A percentile compares a stretch with the other conserved stretches of the same genome.
These are phyloP conservation scores for Gymnobelideus leadbeateri DNA, from an alignment of 2,113 vertebrate species.

Conservation along the genomic window DNA sequence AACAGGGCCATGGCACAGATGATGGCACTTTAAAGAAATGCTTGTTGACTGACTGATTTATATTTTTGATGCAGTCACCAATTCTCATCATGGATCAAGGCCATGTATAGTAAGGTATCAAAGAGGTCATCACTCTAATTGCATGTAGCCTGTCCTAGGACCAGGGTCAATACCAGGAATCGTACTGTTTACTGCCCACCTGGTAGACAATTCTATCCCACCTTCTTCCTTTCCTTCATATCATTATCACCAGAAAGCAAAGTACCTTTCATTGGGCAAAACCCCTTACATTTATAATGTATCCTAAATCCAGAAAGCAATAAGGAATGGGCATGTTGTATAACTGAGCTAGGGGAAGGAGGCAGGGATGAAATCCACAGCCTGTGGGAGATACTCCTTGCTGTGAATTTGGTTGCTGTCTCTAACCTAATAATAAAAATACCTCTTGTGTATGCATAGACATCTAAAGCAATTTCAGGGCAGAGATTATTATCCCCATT, in stretches of 20 bases:
- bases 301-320: neutral
- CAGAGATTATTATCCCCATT: neutral
- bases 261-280: neutral
- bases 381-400: neutral
- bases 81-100: neutral
- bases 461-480: neutral
- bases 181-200: neutral
- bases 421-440: neutral
- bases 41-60: no score
- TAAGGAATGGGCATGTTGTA: neutral
- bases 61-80: neutral
- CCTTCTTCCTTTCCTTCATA: neutral
- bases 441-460: neutral
- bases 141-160: neutral
- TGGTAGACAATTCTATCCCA: neutral
- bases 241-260: neutral
- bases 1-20: neutral
- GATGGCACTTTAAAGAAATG: neutral
- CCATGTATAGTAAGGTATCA: neutral
- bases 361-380: neutral
- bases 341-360: neutral
- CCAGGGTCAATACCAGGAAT: neutral
- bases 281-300: neutral
- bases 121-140: neutral
- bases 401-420: neutral